Base-by-base conservation (phyloP, 2,888 invertebrate species). In the Stratiomys singularior region DNA sequence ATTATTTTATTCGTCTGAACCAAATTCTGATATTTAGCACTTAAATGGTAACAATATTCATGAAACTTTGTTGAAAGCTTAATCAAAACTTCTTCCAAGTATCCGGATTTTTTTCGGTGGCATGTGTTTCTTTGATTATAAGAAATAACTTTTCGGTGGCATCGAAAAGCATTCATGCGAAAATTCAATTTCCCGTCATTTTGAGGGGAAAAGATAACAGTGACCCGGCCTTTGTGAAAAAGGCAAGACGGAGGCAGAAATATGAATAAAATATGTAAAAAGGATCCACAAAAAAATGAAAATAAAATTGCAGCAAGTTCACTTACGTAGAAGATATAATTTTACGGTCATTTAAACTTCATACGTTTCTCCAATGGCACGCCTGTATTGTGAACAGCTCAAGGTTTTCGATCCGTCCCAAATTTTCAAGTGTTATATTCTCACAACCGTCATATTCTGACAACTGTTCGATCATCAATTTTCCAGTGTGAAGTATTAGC, bases 101-200 rank as follows among this genome's bases (percentile, higher is more conserved):
- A 15, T 4, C 52, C 15, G 4, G n/a, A 13, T 9, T 52, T 4
- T 52, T 18, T 18, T 37, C 9, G 52, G 18, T 7, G 15, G 15
- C 18, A 4, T 52, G 4, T 52, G 52, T 52, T 52, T 9, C 5
- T 37, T 52, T 18, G 52, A 52, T 18, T 11, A 23, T 18, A 11
- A 25, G 1, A 60, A 60, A 60, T 25, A 60, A 21, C 60, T 37
- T 23, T 25, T 13, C 60, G 21, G 21, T 23, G 21, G 25, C 60
- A 60, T 23, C 60, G 3, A 60, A 60, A 60, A 13, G 60, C 60
- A 60, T 60, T 25, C 60, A 60, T 60, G 60, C 60, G 25, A 2
- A 25, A 60, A 60, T 60, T 60, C 60, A 60, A 60, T 60, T 60
- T 60, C 60, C 60, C 15, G 13, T 9, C 56, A 13, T 9, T 21